Evolutionary conservation across 2,113 vertebrate genomes (phyloP), one percentile per base, ranked within the genome.

Genomic region (Varanus salvator): DNA sequence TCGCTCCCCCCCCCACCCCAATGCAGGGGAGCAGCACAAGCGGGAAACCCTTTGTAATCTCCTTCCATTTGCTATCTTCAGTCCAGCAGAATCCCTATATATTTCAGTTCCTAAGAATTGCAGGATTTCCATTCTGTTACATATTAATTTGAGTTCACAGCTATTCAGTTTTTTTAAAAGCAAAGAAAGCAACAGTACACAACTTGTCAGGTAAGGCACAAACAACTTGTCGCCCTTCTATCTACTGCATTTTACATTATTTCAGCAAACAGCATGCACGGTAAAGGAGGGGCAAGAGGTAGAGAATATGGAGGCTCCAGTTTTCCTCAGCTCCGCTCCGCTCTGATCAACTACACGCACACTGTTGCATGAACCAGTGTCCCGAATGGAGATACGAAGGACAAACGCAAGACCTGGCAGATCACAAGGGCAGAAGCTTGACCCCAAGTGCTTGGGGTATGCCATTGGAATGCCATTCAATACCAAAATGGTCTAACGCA

Each of bases 81-180:
- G 17, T 15, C 57, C 57, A 60, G 57, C 57, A 60, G 57, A 60
- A 60, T 15, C 14, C 14, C 14, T 60, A 15, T 60, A 60, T 60
- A 15, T 71, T 71, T 11, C 12, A 15, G 57, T 71, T 71, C 31
- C 8, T 71, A 71, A 31, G 69, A 31, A 71, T 11, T 8, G 57
- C 27, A 3, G 90, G 92, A 85, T 88, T 75, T 91, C 34, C 44
- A 83, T n/a, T 93, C 90, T 91, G 91, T 66, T 90, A 90, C 92
- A 81, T 31, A 75, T 50, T 90, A 84, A 87, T 23, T 29, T 3
- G 12, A 92, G 92, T 92, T 92, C 91, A 94, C 90, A 93, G 94
- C 84, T 14, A 0, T 90, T 90, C 71, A 87, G 85, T n/a, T 1
- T 44, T 44, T 44, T 86, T 6, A 68, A 90, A 86, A 84, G 14